A percentile compares a stretch with the other conserved stretches of the same genome.
phyloP scores from a whole-genome alignment of 2,113 vertebrate species.

The Rhea pennata region DNA sequence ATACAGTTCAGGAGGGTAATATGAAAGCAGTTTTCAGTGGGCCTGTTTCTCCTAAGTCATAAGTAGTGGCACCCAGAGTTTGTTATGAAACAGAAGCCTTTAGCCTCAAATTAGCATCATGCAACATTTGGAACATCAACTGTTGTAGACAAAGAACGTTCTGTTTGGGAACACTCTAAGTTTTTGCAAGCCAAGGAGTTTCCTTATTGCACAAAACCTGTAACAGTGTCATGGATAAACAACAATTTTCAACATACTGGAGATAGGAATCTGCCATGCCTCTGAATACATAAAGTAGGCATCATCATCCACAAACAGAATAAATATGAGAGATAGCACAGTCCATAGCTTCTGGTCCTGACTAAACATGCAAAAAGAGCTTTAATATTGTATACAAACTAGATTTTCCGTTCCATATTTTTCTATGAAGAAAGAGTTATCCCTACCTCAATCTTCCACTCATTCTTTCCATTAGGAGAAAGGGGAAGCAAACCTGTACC shows the following conservation, averaged over 20 bases:
- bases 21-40: constrained; percentile 21
- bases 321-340: constrained; percentile 27
- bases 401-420: not conserved
- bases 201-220: constrained; percentile 64
- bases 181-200: constrained; percentile 56
- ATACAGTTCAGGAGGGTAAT: not conserved
- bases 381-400: not conserved
- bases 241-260: constrained; percentile 56
- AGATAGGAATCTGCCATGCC: constrained; percentile 40
- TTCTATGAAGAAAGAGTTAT: not conserved
- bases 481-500: not conserved
- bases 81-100: constrained; percentile 68
- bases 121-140: constrained; percentile 63
- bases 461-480: not conserved
- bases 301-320: constrained; percentile 31
- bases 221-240: constrained; percentile 51
- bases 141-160: constrained; percentile 58
- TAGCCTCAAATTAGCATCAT: constrained; percentile 53
- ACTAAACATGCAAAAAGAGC: constrained; percentile 45
- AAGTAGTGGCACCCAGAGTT: constrained; percentile 24
- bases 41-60: constrained; percentile 1
- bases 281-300: constrained; percentile 26
- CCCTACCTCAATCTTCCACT: not conserved
- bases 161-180: constrained; percentile 41
- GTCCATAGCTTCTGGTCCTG: constrained; percentile 29